These are phyloP conservation scores for Pseudomyrmex dendroicus DNA, from an alignment of 1,140 invertebrate species.

Conservation along the genomic window DNA sequence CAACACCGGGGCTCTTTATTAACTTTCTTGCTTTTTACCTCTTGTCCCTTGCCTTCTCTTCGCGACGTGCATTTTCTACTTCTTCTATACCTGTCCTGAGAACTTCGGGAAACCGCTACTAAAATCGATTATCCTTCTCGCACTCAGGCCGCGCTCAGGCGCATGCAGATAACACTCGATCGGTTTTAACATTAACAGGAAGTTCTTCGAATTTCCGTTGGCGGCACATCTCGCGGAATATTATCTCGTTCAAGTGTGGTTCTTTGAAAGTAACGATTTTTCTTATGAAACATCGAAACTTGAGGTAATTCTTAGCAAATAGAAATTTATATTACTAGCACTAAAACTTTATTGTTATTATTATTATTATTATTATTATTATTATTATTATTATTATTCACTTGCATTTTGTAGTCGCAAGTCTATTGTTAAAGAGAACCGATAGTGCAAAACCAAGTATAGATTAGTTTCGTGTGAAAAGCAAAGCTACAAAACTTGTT, in stretches of 20 bases:
- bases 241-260: background rate
- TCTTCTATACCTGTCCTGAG: background rate
- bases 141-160: background rate
- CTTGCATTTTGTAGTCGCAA: too few species aligned
- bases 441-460: too few species aligned
- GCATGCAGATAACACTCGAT: constrained; percentile 38
- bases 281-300: too few species aligned
- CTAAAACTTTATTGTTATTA: too few species aligned
- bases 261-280: too few species aligned
- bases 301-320: too few species aligned
- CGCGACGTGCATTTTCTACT: background rate
- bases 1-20: constrained; percentile 61
- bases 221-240: too few species aligned
- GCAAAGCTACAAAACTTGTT: background rate
- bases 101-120: constrained; percentile 35
- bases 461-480: background rate
- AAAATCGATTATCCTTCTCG: constrained; percentile 59
- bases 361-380: too few species aligned
- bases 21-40: constrained; percentile 54
- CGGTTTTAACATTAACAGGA: constrained; percentile 26
- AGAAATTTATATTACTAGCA: too few species aligned
- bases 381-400: too few species aligned
- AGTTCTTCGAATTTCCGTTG: background rate
- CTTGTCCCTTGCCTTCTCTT: background rate
- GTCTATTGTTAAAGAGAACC: too few species aligned